Conservation (phyloP, 2,888 invertebrate species). For the Hyalella azteca region DNA sequence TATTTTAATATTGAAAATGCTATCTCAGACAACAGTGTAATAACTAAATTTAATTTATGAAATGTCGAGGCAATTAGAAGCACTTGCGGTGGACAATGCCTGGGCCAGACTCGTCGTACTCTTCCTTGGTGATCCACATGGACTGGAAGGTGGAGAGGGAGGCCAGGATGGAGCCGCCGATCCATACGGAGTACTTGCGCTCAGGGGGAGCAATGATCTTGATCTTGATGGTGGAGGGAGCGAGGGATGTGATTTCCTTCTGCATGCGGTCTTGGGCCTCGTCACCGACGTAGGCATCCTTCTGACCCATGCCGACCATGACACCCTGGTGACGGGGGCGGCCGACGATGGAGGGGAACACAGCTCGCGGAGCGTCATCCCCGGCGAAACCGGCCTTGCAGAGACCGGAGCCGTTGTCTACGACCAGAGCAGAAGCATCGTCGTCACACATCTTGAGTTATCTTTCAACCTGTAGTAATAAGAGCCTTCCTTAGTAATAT, state of each 20-base stretch:
- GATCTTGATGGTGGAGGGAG: slow-evolving; percentile 79
- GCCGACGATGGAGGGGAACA: slow-evolving; percentile 57
- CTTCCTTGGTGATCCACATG: slow-evolving; percentile 92
- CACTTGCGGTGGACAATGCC: slow-evolving; percentile 67
- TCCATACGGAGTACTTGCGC: slow-evolving; percentile 90
- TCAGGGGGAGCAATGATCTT: slow-evolving; percentile 92
- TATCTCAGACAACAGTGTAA: too few relatives aligned
- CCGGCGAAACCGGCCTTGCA: slow-evolving; percentile 62
- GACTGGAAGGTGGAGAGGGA: slow-evolving; percentile 89
- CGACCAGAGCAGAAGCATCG: slow-evolving; percentile 45
- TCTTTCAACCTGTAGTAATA: background rate
- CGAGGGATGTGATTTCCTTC: slow-evolving; percentile 84
- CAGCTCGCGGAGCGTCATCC: slow-evolving; percentile 31
- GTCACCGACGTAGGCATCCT: slow-evolving; percentile 94
- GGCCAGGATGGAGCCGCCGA: slow-evolving; percentile 87
- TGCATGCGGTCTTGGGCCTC: slow-evolving; percentile 94
- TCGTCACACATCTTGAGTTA: slow-evolving; percentile 43
- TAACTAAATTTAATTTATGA: too few relatives aligned
- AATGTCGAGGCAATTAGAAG: slow-evolving; percentile 62
- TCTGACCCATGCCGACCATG: slow-evolving; percentile 68
- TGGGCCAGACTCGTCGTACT: slow-evolving; percentile 84
- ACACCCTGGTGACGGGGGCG: slow-evolving; percentile 69
- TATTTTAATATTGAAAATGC: too few relatives aligned
- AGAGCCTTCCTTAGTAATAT: background rate
- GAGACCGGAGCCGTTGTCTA: slow-evolving; percentile 49